A percentile compares a stretch with the other conserved stretches of the same genome.
Conservation (phyloP, 2,113 vertebrate species). For the Corydoras maculifer region DNA sequence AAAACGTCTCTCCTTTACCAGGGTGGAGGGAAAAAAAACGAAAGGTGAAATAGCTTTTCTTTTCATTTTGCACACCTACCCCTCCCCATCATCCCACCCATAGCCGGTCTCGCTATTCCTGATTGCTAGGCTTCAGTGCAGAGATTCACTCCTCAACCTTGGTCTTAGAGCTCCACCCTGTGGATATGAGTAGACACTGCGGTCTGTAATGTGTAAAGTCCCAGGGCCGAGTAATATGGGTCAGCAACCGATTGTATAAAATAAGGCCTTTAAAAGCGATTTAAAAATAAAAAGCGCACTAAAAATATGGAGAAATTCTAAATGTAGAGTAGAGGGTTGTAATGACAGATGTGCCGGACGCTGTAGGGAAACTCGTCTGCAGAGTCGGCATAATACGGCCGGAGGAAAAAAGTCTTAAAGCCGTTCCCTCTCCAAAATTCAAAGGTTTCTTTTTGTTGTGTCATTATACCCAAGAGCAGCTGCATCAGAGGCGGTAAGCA, state of each 20-base stretch:
- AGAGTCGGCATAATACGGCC: slow-evolving; percentile 27
- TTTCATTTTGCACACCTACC: slow-evolving; percentile 72
- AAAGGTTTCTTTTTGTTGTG: slow-evolving; percentile 25
- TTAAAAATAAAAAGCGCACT: no score
- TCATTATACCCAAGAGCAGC: slow-evolving; percentile 34
- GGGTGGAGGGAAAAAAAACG: slow-evolving; percentile 46
- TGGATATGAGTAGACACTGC: slow-evolving; percentile 72
- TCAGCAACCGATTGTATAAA: slow-evolving; percentile 34
- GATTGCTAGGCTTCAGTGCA: neutral
- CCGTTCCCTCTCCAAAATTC: slow-evolving; percentile 6
- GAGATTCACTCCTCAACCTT: slow-evolving; percentile 24
- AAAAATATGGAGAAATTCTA: no score
- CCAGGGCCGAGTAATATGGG: slow-evolving; percentile 52
- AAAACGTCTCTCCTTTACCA: slow-evolving; percentile 61
- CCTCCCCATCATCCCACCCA: slow-evolving; percentile 45
- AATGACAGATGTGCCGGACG: neutral
- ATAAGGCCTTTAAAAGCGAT: no score
- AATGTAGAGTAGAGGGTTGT: slow-evolving; percentile 28
- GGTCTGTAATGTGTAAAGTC: slow-evolving; percentile 44
- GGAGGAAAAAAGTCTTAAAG: slow-evolving; percentile 29
- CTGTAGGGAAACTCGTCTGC: slow-evolving; percentile 6
- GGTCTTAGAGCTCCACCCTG: slow-evolving; percentile 96
- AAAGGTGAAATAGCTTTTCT: slow-evolving; percentile 78
- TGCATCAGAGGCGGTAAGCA: slow-evolving; percentile 38
- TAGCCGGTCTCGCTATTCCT: slow-evolving; percentile 29